Percentiles rank a stretch among this genome's conserved stretches.
Conservation (phyloP, 2,888 invertebrate genomes). For the Rotaria macrura region DNA sequence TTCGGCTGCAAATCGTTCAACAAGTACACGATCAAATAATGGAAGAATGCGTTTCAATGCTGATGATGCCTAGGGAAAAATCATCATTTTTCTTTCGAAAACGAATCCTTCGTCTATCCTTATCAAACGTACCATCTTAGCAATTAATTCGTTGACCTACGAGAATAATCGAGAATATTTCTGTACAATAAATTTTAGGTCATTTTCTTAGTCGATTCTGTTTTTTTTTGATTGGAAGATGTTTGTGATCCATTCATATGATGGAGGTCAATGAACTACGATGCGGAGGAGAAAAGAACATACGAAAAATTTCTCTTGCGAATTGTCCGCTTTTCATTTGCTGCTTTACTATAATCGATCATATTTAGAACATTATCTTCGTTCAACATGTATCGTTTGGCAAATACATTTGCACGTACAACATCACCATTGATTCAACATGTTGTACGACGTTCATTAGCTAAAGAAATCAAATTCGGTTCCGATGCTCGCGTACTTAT, state of each 20-base stretch:
- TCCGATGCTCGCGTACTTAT: constrained; percentile 89
- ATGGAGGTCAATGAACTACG: background rate
- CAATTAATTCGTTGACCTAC: background rate
- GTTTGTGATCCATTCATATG: background rate
- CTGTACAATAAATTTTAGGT: background rate
- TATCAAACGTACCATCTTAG: background rate
- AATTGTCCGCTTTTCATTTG: background rate
- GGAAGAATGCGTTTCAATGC: constrained; percentile 65
- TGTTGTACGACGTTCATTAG: constrained; percentile 44
- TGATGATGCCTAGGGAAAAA: constrained; percentile 39
- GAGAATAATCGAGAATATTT: background rate
- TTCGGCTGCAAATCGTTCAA: constrained; percentile 79
- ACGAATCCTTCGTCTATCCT: background rate
- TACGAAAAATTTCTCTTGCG: too few relatives aligned
- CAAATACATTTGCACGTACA: constrained; percentile 19
- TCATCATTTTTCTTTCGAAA: too few relatives aligned
- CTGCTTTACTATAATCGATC: background rate
- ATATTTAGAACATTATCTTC: background rate
- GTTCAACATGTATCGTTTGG: constrained; percentile 26
- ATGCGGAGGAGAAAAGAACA: background rate
- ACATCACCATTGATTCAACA: constrained; percentile 21
- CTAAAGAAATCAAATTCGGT: constrained; percentile 95
- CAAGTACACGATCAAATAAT: constrained; percentile 82
- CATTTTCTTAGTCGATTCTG: background rate
- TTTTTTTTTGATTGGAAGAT: background rate